Conservation (phyloP, 2,888 invertebrate species). For the Temnothorax rugatulus region DNA sequence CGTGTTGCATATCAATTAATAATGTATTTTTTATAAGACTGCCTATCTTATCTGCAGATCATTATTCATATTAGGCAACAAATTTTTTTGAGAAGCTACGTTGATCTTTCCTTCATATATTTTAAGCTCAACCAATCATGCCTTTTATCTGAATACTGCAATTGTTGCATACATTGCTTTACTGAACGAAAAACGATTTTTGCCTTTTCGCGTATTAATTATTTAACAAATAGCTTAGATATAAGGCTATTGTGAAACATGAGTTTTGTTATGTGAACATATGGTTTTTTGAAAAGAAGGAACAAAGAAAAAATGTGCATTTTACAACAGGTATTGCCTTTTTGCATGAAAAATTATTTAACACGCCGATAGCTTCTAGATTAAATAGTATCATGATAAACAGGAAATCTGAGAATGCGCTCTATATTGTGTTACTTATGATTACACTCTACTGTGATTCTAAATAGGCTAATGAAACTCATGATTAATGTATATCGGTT, state of each 20-base stretch:
- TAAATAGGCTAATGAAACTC: conserved; percentile 31
- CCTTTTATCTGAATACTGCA: conserved; percentile 10
- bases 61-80: conserved; percentile 68
- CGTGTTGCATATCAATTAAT: conserved; percentile 61
- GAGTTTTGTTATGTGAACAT: background rate
- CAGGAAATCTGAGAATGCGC: conserved; percentile 20
- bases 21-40: conserved; percentile 77
- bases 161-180: conserved; percentile 9
- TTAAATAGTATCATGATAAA: conserved; percentile 15
- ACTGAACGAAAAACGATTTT: background rate
- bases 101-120: background rate
- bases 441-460: conserved; percentile 26
- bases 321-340: conserved; percentile 16
- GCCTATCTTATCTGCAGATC: conserved; percentile 76
- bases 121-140: background rate
- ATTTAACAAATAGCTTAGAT: conserved; percentile 17
- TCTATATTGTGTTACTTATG: conserved; percentile 25
- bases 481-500: conserved; percentile 14
- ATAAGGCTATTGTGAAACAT: conserved; percentile 4
- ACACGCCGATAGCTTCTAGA: conserved; percentile 3
- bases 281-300: background rate
- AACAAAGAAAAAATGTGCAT: background rate
- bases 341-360: conserved; percentile 29
- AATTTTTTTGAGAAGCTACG: conserved; percentile 14
- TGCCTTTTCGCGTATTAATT: background rate